Conservation (phyloP, 1,140 invertebrate genomes). For the Stegodyphus mimosarum region DNA sequence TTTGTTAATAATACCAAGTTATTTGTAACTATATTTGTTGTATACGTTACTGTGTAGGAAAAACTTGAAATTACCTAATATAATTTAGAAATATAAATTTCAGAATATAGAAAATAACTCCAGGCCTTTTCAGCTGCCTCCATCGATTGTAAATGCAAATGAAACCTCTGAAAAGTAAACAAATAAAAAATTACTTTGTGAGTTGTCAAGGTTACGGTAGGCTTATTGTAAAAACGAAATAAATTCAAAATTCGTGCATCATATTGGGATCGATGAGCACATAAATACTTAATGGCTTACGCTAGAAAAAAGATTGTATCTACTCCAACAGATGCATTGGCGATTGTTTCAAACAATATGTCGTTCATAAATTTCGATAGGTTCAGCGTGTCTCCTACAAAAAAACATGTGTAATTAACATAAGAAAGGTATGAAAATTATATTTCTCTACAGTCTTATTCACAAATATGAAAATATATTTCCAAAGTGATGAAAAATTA, state of each 20-base stretch:
- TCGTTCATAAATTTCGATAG: slow-evolving; percentile 52
- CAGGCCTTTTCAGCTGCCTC: slow-evolving; percentile 33
- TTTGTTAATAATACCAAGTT: too few species aligned
- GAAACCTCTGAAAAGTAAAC: slow-evolving; percentile 39
- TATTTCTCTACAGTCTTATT: too few species aligned
- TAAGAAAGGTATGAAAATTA: too few species aligned
- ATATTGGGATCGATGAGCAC: background rate
- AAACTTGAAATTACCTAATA: slow-evolving; percentile 1
- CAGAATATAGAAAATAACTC: slow-evolving; percentile 12
- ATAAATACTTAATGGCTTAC: slow-evolving; percentile 15
- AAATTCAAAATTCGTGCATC: background rate
- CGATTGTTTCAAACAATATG: slow-evolving; percentile 25
- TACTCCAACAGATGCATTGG: slow-evolving; percentile 45
- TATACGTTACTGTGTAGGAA: too few species aligned
- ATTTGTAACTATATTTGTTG: too few species aligned
- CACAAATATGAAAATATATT: too few species aligned
- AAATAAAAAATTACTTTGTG: background rate
- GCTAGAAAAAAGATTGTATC: slow-evolving; percentile 54
- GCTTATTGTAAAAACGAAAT: background rate
- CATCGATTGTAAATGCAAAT: slow-evolving; percentile 33
- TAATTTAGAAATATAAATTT: slow-evolving; percentile 26
- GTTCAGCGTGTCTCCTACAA: slow-evolving; percentile 38
- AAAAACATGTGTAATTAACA: background rate
- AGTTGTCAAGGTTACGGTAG: background rate
- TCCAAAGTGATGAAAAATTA: too few species aligned